Conservation (phyloP, 1,140 invertebrate genomes). For the Propsilocerus akamusi region DNA sequence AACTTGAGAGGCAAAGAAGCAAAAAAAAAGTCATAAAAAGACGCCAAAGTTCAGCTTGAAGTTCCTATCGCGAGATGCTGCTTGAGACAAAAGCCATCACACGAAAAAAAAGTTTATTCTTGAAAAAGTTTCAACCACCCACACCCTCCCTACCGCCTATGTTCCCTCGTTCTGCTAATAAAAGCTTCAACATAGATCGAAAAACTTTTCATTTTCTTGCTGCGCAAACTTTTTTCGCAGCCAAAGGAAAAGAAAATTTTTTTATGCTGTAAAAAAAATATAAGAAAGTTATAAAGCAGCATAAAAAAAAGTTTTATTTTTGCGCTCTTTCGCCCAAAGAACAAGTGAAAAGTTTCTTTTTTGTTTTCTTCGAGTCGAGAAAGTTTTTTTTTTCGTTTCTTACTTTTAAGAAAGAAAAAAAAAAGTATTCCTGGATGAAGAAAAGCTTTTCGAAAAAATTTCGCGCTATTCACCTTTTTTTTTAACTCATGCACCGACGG, state of each 20-base stretch:
- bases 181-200: background rate
- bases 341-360: constrained; percentile 2
- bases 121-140: background rate
- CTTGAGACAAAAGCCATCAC: too few relatives aligned
- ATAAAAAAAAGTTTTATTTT: too few relatives aligned
- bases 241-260: too few relatives aligned
- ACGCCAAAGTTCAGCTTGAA: too few relatives aligned
- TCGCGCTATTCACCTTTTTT: too few relatives aligned
- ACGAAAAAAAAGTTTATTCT: background rate
- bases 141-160: background rate
- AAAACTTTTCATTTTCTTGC: constrained; percentile 2
- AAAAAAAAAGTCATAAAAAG: too few relatives aligned
- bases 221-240: too few relatives aligned
- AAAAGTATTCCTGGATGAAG: too few relatives aligned
- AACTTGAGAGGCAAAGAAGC: too few relatives aligned
- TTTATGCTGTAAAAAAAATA: background rate
- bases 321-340: background rate
- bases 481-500: too few relatives aligned
- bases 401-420: background rate
- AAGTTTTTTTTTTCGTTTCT: background rate
- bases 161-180: background rate
- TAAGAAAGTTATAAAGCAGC: background rate
- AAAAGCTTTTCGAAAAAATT: too few relatives aligned
- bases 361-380: constrained; percentile 1
- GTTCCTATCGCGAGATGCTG: too few relatives aligned